These are phyloP conservation scores for Podocnemis expansa DNA, from an alignment of 2,113 vertebrate species.

Conservation along the genomic window DNA sequence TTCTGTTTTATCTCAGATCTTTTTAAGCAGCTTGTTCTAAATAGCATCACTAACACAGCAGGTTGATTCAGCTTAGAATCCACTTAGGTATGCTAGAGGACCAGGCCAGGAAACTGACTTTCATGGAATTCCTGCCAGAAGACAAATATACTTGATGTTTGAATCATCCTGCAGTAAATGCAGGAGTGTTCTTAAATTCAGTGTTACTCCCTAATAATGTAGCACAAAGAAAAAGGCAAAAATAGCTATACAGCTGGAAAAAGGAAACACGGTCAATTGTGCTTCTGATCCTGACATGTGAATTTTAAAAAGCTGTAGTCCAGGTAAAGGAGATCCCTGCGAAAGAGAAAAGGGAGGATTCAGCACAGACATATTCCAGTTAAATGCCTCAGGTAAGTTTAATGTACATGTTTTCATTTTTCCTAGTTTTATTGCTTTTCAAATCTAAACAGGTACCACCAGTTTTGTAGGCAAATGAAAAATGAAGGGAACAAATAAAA, in stretches of 20 bases:
- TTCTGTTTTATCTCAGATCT: conserved; percentile 1
- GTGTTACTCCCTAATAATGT: conserved; percentile 1
- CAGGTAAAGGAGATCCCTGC: background rate
- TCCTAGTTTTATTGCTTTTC: background rate
- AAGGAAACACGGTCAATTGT: background rate
- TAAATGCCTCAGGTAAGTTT: background rate
- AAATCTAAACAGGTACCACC: background rate
- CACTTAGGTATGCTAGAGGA: background rate
- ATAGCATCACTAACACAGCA: background rate
- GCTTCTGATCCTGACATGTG: background rate
- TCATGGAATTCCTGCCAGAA: conserved; percentile 29
- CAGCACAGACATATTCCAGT: background rate
- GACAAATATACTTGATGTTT: conserved; percentile 11
- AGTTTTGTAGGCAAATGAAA: background rate
- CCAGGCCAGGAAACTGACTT: conserved; percentile 15
- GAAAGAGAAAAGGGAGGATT: background rate
- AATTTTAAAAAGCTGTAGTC: background rate
- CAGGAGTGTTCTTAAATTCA: conserved; percentile 13
- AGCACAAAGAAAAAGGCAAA: background rate
- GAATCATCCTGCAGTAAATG: conserved; percentile 38
- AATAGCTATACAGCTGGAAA: background rate
- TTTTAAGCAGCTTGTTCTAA: background rate
- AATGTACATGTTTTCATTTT: background rate
- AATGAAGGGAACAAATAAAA: background rate
- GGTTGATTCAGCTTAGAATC: conserved; percentile 24